phyloP scores from a whole-genome alignment of 2,797 vertebrate species.

The Acipenser ruthenus region DNA sequence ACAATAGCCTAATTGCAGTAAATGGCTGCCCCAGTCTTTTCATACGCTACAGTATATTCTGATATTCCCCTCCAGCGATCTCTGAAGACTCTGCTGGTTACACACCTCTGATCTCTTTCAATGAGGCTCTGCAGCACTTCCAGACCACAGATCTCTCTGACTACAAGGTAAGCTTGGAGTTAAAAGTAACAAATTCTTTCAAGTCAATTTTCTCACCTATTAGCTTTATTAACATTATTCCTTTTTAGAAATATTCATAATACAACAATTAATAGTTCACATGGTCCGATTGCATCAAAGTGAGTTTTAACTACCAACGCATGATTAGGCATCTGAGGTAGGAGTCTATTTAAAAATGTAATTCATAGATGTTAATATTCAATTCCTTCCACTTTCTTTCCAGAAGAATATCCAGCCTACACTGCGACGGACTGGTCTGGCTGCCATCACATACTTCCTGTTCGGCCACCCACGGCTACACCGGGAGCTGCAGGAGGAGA shows the following conservation, averaged over 20 bases:
- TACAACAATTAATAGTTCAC: too few species aligned
- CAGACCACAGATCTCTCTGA: slow-evolving; percentile 78
- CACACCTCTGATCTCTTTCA: slow-evolving; percentile 75
- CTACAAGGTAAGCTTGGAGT: slow-evolving; percentile 48
- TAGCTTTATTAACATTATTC: too few species aligned
- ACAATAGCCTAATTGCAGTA: too few species aligned
- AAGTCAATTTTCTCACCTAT: too few species aligned
- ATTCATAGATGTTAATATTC: too few species aligned
- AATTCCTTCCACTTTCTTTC: not conserved
- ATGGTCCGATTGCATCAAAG: too few species aligned
- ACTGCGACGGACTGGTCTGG: slow-evolving; percentile 60
- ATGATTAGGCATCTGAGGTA: too few species aligned
- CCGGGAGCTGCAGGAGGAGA: slow-evolving; percentile 73
- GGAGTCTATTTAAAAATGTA: too few species aligned
- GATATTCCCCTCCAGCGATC: slow-evolving; percentile 44
- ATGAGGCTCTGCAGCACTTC: slow-evolving; percentile 87
- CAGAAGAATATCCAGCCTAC: slow-evolving; percentile 76
- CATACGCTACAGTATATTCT: not conserved
- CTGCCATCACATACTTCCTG: slow-evolving; percentile 72
- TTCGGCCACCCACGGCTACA: slow-evolving; percentile 77
- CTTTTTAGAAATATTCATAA: too few species aligned
- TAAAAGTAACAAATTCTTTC: too few species aligned
- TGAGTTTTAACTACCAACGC: too few species aligned
- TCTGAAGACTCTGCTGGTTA: slow-evolving; percentile 42
- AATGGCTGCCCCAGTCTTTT: too few species aligned